Percentiles rank a stretch among this genome's conserved stretches.
Evolutionary conservation across 2,797 vertebrate species (phyloP).

Genomic region (Etheostoma perlongum): DNA sequence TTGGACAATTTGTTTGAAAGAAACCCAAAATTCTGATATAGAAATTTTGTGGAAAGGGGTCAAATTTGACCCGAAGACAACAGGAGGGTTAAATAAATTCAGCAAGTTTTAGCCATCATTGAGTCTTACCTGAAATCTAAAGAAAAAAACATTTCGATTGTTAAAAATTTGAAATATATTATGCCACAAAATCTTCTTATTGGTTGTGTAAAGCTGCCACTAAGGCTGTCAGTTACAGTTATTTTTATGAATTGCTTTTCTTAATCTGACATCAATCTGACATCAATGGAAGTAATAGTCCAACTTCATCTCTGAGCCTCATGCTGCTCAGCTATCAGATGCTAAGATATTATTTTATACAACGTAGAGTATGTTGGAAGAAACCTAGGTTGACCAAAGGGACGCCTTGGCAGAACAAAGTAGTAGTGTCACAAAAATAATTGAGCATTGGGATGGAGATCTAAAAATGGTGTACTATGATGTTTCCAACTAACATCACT

Average conservation of each 20-base stretch:
- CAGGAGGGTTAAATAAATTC: too few species aligned
- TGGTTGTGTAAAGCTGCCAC: not conserved
- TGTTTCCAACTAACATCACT: constrained; percentile 3
- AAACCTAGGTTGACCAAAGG: constrained; percentile 16
- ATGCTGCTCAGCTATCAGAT: constrained; percentile 27
- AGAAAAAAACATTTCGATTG: not conserved
- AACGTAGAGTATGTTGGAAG: not conserved
- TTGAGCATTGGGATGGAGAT: constrained; percentile 3
- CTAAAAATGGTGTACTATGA: constrained; percentile 22
- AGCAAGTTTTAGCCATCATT: not conserved
- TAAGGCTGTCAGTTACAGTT: not conserved
- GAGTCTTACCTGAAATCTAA: not conserved
- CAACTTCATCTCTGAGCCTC: constrained; percentile 9
- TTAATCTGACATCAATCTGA: constrained; percentile 2
- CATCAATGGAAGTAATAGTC: constrained; percentile 4
- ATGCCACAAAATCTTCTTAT: not conserved
- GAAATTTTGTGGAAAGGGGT: too few species aligned
- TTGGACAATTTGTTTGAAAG: too few species aligned
- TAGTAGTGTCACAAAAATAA: constrained; percentile 12
- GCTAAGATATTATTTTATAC: constrained; percentile 34
- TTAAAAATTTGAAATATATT: not conserved
- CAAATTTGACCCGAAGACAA: too few species aligned
- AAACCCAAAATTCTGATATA: too few species aligned
- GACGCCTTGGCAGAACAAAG: constrained; percentile 35
- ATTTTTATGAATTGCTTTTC: not conserved